phyloP scores from a whole-genome alignment of 2,888 invertebrate genomes.

The Lycia hirtaria region DNA sequence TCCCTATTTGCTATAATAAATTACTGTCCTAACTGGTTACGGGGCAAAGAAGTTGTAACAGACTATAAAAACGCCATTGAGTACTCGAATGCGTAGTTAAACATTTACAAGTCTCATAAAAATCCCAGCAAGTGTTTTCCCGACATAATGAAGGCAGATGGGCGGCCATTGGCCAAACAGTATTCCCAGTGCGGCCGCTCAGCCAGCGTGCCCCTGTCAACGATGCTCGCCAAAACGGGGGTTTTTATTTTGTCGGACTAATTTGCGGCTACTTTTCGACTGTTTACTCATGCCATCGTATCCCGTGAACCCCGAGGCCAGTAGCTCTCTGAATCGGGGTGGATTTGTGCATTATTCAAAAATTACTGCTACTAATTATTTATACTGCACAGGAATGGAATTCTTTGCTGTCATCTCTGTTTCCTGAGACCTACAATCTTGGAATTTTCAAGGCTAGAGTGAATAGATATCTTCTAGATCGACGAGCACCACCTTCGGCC shows the following conservation, averaged over 20 bases:
- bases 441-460: no score
- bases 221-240: conserved; percentile 58
- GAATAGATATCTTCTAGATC: no score
- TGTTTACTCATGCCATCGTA: conserved; percentile 47
- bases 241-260: conserved; percentile 68
- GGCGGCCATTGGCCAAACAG: conserved; percentile 59
- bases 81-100: conserved; percentile 49
- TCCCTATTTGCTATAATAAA: conserved; percentile 29
- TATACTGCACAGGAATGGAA: no score
- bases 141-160: conserved; percentile 62
- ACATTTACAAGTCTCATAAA: conserved; percentile 57
- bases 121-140: conserved; percentile 58
- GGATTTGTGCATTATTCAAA: conserved; percentile 35
- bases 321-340: conserved; percentile 41
- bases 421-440: no score
- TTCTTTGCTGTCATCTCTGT: no score
- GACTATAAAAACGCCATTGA: conserved; percentile 41
- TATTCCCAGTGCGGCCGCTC: conserved; percentile 58
- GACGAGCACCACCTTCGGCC: no score
- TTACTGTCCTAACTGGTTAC: conserved; percentile 34
- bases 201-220: conserved; percentile 62
- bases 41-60: conserved; percentile 35
- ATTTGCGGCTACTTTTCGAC: conserved; percentile 67
- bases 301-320: conserved; percentile 53
- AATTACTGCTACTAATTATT: no score